Percentiles rank a stretch among this genome's conserved stretches.
phyloP scores from a whole-genome alignment of 2,888 invertebrate species.

The Oithona nana region DNA sequence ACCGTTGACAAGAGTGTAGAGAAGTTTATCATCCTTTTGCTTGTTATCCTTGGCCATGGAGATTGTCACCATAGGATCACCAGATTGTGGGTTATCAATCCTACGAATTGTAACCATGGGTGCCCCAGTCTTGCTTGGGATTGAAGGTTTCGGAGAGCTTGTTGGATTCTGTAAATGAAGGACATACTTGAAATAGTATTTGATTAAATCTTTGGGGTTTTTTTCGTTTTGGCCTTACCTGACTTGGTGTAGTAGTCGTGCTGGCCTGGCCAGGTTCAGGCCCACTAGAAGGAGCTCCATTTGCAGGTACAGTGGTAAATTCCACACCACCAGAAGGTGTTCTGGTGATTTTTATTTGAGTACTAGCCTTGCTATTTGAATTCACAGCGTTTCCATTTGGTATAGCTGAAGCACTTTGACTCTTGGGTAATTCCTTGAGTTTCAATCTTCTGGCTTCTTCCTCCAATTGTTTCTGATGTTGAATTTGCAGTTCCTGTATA shows the following conservation, averaged over 20 bases:
- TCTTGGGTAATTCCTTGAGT: neutral
- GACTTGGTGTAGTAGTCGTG: neutral
- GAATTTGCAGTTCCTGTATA: neutral
- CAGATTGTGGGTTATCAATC: constrained; percentile 41
- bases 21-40: constrained; percentile 48
- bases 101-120: constrained; percentile 50
- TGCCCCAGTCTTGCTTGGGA: constrained; percentile 19
- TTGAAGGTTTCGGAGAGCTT: too few relatives aligned
- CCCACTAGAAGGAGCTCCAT: too few relatives aligned
- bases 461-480: constrained; percentile 8
- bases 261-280: neutral
- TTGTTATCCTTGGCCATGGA: constrained; percentile 39
- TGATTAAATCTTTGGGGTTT: too few relatives aligned
- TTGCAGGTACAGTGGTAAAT: neutral
- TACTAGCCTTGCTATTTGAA: neutral
- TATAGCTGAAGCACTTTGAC: neutral
- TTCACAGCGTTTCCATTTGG: neutral
- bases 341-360: constrained; percentile 5
- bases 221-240: too few relatives aligned
- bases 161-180: too few relatives aligned
- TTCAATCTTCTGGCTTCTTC: neutral
- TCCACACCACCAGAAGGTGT: constrained; percentile 15
- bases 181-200: too few relatives aligned
- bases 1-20: constrained; percentile 42
- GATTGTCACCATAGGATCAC: constrained; percentile 52